Percentiles rank a stretch among this genome's conserved stretches.
These are phyloP conservation scores for Triplophysa tibetana DNA, from an alignment of 2,113 vertebrate genomes.

Conservation along the genomic window DNA sequence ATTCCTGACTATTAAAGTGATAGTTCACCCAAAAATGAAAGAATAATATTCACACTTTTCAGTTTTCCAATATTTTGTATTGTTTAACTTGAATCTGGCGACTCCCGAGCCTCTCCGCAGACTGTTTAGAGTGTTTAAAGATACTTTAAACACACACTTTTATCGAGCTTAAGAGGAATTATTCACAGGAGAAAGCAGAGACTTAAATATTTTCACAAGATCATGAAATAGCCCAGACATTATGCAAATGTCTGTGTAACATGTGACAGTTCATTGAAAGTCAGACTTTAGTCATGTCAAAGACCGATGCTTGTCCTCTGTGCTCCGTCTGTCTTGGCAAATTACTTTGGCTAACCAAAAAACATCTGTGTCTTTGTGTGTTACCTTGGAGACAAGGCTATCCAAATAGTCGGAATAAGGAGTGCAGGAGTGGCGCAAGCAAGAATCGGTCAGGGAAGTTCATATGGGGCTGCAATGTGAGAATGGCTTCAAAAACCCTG, in stretches of 20 bases:
- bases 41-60: no score
- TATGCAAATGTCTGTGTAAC: background rate
- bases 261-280: background rate
- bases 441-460: constrained; percentile 68
- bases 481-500: constrained; percentile 64
- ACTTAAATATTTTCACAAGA: background rate
- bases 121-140: background rate
- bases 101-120: background rate
- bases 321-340: constrained; percentile 32
- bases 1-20: no score
- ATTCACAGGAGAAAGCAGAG: background rate
- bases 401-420: constrained; percentile 38
- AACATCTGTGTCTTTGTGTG: constrained; percentile 52
- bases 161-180: background rate
- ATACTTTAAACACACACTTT: background rate
- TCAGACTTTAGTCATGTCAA: constrained; percentile 1
- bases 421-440: constrained; percentile 25
- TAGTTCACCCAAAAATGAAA: no score
- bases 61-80: no score
- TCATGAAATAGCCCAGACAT: background rate
- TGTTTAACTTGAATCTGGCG: no score
- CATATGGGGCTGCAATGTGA: constrained; percentile 70
- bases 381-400: constrained; percentile 54
- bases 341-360: constrained; percentile 40
- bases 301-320: constrained; percentile 6